These are phyloP conservation scores for Eubasilissa regina DNA, from an alignment of 1,140 invertebrate genomes.

Conservation along the genomic window DNA sequence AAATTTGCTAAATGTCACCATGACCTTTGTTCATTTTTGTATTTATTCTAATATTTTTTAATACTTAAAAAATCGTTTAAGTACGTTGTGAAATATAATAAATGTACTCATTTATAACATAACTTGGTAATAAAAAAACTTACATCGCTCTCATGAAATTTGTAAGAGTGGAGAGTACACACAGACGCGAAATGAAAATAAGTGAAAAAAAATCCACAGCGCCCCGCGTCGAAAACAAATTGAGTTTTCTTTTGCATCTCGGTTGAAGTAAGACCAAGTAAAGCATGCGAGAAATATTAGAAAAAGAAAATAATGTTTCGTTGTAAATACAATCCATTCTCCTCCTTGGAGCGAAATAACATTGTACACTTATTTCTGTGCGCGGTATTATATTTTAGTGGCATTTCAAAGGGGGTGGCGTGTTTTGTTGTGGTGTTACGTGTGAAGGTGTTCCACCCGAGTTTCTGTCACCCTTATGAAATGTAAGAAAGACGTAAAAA, in stretches of 20 bases:
- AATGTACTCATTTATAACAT: too few species aligned
- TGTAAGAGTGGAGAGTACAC: too few species aligned
- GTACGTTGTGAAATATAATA: too few species aligned
- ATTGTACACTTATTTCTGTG: background rate
- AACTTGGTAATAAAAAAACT: too few species aligned
- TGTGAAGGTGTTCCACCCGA: conserved; percentile 14
- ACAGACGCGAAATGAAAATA: conserved; percentile 27
- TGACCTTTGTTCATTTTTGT: too few species aligned
- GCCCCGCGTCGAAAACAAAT: conserved; percentile 58
- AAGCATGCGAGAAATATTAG: conserved; percentile 47
- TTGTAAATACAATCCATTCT: background rate
- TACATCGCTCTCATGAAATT: too few species aligned
- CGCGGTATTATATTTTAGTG: background rate
- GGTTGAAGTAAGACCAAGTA: conserved; percentile 40
- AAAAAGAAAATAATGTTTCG: conserved; percentile 5
- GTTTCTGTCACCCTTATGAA: conserved; percentile 43
- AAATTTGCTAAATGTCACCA: too few species aligned
- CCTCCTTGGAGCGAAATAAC: conserved; percentile 8
- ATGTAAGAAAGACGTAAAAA: conserved; percentile 52
- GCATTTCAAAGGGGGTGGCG: background rate
- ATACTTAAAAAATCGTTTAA: too few species aligned
- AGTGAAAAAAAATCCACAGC: conserved; percentile 23
- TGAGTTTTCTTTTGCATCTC: conserved; percentile 56
- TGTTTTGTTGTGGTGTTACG: background rate
- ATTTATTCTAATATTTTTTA: too few species aligned